Evolutionary conservation across 2,888 invertebrate genomes (phyloP).

Genomic region (Netelia fuscicornis): DNA sequence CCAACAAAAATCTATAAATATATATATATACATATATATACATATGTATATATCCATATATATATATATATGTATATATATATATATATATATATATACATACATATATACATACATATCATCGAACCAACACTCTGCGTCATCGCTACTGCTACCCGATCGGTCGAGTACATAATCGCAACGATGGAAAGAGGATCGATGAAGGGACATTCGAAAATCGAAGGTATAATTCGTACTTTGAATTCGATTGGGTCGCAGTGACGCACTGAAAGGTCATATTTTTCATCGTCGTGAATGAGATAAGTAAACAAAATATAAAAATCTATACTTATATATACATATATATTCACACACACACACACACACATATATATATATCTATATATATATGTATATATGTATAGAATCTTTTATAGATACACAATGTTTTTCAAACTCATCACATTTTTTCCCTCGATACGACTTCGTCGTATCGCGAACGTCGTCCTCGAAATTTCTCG

Average conservation of each 20-base stretch:
- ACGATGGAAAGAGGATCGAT: neutral
- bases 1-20: neutral
- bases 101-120: neutral
- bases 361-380: neutral
- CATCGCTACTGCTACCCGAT: slow-evolving; percentile 62
- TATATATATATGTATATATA: too few relatives aligned
- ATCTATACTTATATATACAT: neutral
- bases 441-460: slow-evolving; percentile 30
- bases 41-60: too few relatives aligned
- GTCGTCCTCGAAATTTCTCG: slow-evolving; percentile 50
- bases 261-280: slow-evolving; percentile 31
- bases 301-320: neutral
- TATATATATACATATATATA: too few relatives aligned
- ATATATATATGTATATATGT: slow-evolving; percentile 4
- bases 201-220: neutral
- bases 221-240: slow-evolving; percentile 19
- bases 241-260: slow-evolving; percentile 34
- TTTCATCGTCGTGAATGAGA: slow-evolving; percentile 42
- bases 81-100: too few relatives aligned
- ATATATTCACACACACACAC: too few relatives aligned
- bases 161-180: slow-evolving; percentile 17
- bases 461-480: slow-evolving; percentile 18
- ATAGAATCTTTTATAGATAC: neutral
- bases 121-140: slow-evolving; percentile 41
- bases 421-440: slow-evolving; percentile 35